A percentile compares a stretch with the other conserved stretches of the same genome.
phyloP scores from a whole-genome alignment of 2,888 invertebrate genomes.

The Nineta flava region DNA sequence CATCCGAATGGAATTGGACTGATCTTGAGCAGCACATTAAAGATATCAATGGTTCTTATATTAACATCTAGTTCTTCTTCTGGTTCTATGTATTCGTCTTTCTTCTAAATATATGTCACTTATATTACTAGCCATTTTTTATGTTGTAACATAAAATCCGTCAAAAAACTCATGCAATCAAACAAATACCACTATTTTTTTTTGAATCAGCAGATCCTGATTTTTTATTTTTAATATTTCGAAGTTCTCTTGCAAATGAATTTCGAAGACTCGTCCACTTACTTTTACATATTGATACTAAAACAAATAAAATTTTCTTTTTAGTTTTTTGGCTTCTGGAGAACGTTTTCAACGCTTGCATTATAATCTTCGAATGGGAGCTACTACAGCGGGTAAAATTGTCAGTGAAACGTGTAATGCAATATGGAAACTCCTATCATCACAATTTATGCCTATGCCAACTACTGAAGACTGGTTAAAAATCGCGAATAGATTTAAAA shows the following conservation, averaged over 20 bases:
- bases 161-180: neutral
- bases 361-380: neutral
- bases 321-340: no score
- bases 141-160: neutral
- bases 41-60: no score
- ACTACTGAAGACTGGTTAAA: neutral
- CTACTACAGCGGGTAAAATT: neutral
- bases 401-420: neutral
- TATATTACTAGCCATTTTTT: neutral
- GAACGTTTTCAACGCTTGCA: neutral
- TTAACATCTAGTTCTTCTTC: no score
- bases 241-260: neutral
- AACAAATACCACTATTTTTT: neutral
- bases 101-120: neutral
- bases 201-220: neutral
- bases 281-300: neutral
- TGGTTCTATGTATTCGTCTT: no score
- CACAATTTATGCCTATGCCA: no score
- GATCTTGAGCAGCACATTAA: no score
- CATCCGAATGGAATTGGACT: no score
- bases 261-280: neutral
- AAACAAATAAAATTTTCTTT: neutral
- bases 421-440: no score
- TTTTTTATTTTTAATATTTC: neutral
- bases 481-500: no score